Conservation (phyloP, 1,140 invertebrate genomes). For the Drosophila mayri region DNA sequence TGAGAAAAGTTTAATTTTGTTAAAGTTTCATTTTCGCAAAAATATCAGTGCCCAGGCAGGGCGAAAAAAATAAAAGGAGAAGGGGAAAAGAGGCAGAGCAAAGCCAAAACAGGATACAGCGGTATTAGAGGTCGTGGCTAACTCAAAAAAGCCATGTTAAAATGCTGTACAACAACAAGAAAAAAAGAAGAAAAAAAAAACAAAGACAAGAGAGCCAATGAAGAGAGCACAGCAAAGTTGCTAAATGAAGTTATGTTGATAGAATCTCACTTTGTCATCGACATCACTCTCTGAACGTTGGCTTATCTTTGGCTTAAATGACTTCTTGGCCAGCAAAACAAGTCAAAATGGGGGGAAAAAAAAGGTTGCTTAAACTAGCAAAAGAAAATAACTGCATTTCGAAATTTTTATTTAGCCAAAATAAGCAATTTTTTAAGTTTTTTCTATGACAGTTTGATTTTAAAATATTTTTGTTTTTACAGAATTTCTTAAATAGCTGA, state of each 20-base stretch:
- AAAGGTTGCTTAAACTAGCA: neutral
- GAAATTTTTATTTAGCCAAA: neutral
- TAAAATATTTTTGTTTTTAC: neutral
- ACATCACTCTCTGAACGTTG: neutral
- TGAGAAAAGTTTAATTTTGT: conserved; percentile 85
- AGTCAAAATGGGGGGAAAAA: neutral
- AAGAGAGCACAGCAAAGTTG: conserved; percentile 52
- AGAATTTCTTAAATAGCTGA: too few relatives aligned
- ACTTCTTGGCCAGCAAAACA: conserved; percentile 17
- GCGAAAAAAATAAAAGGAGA: neutral
- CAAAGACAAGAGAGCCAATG: conserved; percentile 32
- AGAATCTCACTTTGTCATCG: conserved; percentile 73
- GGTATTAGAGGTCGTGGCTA: conserved; percentile 42
- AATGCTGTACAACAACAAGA: conserved; percentile 36
- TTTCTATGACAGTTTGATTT: neutral
- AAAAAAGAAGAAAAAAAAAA: conserved; percentile 1
- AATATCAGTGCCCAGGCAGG: conserved; percentile 66
- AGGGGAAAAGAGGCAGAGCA: conserved; percentile 4
- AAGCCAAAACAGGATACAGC: conserved; percentile 25
- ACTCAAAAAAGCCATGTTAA: conserved; percentile 73
- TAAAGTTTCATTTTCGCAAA: conserved; percentile 83
- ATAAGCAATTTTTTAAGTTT: neutral
- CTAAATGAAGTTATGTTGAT: conserved; percentile 83
- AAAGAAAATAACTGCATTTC: neutral
- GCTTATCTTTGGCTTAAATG: conserved; percentile 1